Base-by-base conservation (phyloP, 2,113 vertebrate genomes). In the Trochalopteron elliotii region DNA sequence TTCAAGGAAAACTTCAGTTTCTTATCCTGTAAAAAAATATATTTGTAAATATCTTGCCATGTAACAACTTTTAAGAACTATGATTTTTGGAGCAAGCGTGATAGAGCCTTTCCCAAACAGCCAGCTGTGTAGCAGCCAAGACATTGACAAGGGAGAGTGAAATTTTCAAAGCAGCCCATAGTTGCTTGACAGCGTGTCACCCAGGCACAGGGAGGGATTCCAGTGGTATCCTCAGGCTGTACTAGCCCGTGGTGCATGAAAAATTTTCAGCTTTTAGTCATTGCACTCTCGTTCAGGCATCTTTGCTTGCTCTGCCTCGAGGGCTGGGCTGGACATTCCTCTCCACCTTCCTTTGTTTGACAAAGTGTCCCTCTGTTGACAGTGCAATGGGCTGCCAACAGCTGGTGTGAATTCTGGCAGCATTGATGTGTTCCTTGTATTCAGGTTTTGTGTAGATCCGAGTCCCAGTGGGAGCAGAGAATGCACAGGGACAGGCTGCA, bases 361-460 rank as follows among this genome's bases (percentile, higher is more conserved):
- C 17, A 11, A 12, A 68, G 23, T 2, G 17, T 61, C 50, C 21
- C 40, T 55, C 60, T 78, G 25, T 5, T 79, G 77, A 23, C 35
- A 13, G 49, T 40, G 44, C 35, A 15, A 0, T 6, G 22, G 24
- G 39, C 63, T 40, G 1, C 20, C 40, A 42, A 3, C n/a, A 61
- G 83, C 64, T 33, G 39, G 5, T 39, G 57, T n/a, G 21, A 69
- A 10, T 60, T 31, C 35, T 70, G 60, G 50, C 56, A 30, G 39
- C 37, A 5, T 0, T 16, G 10, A 3, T 9, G 2, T 15, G 25
- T 70, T 68, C 37, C 35, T 42, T 10, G 27, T 18, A 11, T 23
- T 50, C 17, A 1, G 13, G 3, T 21, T 1, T 7, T 1, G 13
- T 7, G 20, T 8, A 7, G 16, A 11, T 55, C 22, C 0, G 0